Conservation (phyloP, 2,888 invertebrate genomes). For the Eupithecia dodoneata region DNA sequence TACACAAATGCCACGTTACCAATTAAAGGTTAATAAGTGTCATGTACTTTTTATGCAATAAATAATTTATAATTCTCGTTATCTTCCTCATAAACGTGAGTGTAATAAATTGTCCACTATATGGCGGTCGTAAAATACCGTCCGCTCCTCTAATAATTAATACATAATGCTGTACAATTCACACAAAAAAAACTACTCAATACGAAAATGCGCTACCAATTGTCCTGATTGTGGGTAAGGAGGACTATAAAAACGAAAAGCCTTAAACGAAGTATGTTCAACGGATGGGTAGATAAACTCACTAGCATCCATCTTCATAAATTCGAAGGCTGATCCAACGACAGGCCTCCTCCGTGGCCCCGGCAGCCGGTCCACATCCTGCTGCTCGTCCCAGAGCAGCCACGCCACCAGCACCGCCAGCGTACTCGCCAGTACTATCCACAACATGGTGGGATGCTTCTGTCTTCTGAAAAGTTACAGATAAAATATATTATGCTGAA, state of each 20-base stretch:
- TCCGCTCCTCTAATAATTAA: too few species aligned
- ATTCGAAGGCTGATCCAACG: conserved; percentile 51
- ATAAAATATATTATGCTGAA: neutral
- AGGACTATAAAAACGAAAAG: neutral
- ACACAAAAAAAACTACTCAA: too few species aligned
- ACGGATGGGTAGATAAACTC: conserved; percentile 33
- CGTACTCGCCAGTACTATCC: conserved; percentile 34
- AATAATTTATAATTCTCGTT: too few species aligned
- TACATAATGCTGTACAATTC: too few species aligned
- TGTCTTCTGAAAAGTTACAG: conserved; percentile 2
- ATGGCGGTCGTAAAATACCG: too few species aligned
- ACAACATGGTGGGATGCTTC: conserved; percentile 39
- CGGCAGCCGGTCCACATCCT: conserved; percentile 58
- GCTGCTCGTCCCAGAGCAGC: conserved; percentile 50
- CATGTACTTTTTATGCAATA: too few species aligned
- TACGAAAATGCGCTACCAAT: too few species aligned
- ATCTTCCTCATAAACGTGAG: too few species aligned
- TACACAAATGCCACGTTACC: too few species aligned
- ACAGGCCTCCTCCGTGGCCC: conserved; percentile 59
- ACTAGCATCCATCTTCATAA: conserved; percentile 50
- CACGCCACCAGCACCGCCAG: conserved; percentile 45
- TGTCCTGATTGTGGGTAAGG: neutral
- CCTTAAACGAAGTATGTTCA: neutral
- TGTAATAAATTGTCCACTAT: too few species aligned
- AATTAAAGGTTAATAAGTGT: too few species aligned